phyloP scores from a whole-genome alignment of 2,797 vertebrate species.

The Chaunax sp. region DNA sequence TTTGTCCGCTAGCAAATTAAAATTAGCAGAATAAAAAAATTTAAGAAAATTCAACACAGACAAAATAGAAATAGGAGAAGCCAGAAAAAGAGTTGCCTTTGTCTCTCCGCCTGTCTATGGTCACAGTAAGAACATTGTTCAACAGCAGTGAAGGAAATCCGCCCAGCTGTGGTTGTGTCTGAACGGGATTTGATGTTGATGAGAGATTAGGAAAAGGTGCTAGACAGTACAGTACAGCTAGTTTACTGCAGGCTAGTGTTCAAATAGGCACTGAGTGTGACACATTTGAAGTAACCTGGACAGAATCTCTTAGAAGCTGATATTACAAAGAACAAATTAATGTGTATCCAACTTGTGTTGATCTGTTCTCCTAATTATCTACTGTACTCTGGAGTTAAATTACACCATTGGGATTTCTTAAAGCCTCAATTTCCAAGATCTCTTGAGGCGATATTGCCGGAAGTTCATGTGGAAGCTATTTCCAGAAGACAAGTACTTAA shows the following conservation, averaged over 20 bases:
- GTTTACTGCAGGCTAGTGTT: background rate
- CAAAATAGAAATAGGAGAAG: background rate
- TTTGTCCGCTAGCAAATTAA: background rate
- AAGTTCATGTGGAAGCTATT: conserved; percentile 45
- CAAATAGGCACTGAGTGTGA: background rate
- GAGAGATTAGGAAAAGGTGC: conserved; percentile 39
- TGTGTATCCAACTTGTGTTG: background rate
- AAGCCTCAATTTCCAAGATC: conserved; percentile 10
- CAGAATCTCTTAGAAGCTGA: background rate
- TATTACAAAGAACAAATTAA: background rate
- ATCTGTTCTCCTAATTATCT: conserved; percentile 17
- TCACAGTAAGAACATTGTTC: conserved; percentile 64
- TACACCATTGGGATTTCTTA: conserved; percentile 8
- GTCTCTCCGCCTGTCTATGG: background rate
- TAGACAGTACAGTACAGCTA: background rate
- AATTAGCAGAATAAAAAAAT: background rate
- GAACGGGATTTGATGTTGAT: conserved; percentile 44
- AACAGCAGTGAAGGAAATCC: conserved; percentile 53
- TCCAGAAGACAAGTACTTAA: background rate
- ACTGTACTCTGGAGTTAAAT: conserved; percentile 5
- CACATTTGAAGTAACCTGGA: background rate
- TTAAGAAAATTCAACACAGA: background rate
- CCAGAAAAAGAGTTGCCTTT: background rate
- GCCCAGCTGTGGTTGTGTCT: conserved; percentile 49
- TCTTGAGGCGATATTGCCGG: conserved; percentile 1